These are phyloP conservation scores for Ceramica pisi DNA, from an alignment of 2,888 invertebrate genomes.

Conservation along the genomic window DNA sequence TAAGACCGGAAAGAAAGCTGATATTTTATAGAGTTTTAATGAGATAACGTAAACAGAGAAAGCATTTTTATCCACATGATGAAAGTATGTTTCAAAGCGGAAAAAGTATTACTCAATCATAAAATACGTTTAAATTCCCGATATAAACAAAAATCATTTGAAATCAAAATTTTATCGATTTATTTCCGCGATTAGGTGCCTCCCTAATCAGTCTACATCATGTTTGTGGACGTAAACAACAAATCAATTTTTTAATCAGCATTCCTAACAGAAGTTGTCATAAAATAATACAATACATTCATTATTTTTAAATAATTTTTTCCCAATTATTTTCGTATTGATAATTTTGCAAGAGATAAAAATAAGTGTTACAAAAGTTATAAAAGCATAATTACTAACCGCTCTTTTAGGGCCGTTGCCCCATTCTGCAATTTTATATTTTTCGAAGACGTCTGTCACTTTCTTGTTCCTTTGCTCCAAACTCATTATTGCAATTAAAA, in stretches of 20 bases:
- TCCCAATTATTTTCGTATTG: constrained; percentile 2
- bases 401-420: constrained; percentile 76
- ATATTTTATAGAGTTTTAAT: constrained; percentile 1
- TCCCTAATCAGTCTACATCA: neutral
- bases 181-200: neutral
- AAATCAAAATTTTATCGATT: constrained; percentile 7
- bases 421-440: constrained; percentile 86
- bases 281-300: neutral
- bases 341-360: constrained; percentile 8
- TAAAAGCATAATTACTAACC: constrained; percentile 76
- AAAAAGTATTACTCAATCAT: neutral
- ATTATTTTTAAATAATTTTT: neutral
- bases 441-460: constrained; percentile 86
- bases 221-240: constrained; percentile 7
- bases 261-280: neutral
- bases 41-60: constrained; percentile 17
- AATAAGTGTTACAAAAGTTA: constrained; percentile 41
- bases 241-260: constrained; percentile 1
- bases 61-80: constrained; percentile 22
- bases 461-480: constrained; percentile 86
- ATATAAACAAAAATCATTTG: neutral
- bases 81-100: neutral
- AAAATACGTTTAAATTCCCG: neutral
- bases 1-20: constrained; percentile 65
- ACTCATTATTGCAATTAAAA: constrained; percentile 80